These are phyloP conservation scores for Heterodera carotae DNA, from an alignment of 1,140 invertebrate genomes.

Conservation along the genomic window DNA sequence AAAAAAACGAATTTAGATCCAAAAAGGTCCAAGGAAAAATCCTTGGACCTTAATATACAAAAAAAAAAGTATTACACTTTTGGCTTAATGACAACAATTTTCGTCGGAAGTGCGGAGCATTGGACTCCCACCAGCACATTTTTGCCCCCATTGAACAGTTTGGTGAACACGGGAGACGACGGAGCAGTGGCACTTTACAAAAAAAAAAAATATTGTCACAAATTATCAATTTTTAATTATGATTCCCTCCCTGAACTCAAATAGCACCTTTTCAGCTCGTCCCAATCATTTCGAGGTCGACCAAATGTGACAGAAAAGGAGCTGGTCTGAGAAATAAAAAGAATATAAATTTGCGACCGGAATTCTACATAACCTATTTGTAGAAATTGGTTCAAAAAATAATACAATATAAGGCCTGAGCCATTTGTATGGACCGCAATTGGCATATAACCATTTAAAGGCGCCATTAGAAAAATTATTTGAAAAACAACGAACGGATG, in stretches of 20 bases:
- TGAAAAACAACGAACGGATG: constrained; percentile 31
- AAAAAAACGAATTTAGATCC: background rate
- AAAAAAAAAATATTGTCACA: constrained; percentile 13
- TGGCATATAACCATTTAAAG: constrained; percentile 5
- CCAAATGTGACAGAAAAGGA: constrained; percentile 26
- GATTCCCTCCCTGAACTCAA: background rate
- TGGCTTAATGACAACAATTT: constrained; percentile 27
- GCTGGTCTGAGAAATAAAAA: constrained; percentile 22
- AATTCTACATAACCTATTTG: too few species aligned
- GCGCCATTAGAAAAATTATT: background rate
- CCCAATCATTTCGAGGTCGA: constrained; percentile 1
- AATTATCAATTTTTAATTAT: background rate
- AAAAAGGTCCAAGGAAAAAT: constrained; percentile 24
- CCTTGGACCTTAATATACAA: background rate
- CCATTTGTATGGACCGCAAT: too few species aligned
- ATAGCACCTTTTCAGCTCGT: constrained; percentile 12
- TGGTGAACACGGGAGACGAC: constrained; percentile 32
- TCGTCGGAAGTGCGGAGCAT: constrained; percentile 37
- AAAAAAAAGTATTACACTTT: constrained; percentile 20
- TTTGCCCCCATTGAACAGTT: constrained; percentile 27
- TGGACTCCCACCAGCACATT: constrained; percentile 33
- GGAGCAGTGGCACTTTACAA: constrained; percentile 4
- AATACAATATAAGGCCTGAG: too few species aligned
- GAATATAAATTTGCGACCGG: constrained; percentile 20
- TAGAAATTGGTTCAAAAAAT: too few species aligned